These are phyloP conservation scores for Jordanella pulchra DNA, from an alignment of 2,797 vertebrate species.

Conservation along the genomic window DNA sequence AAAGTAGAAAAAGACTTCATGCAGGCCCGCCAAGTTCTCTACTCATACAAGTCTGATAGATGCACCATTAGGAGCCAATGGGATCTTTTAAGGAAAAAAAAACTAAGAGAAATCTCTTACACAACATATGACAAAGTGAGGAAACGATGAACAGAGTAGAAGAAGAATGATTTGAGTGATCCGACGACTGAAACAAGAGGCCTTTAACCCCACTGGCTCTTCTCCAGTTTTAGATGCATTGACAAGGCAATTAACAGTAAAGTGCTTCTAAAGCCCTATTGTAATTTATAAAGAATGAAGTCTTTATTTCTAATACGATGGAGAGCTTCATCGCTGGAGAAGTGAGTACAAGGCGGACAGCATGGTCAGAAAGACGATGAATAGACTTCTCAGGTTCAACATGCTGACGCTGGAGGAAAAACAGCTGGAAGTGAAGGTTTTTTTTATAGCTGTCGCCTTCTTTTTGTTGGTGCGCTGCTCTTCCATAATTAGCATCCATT, in stretches of 20 bases:
- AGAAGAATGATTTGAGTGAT: conserved; percentile 55
- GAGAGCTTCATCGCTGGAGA: conserved; percentile 40
- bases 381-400: conserved; percentile 71
- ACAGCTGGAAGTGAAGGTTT: conserved; percentile 73
- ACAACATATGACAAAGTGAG: conserved; percentile 59
- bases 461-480: neutral
- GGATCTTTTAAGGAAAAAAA: conserved; percentile 31
- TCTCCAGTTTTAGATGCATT: conserved; percentile 70
- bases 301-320: conserved; percentile 57
- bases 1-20: conserved; percentile 61
- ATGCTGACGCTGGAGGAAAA: conserved; percentile 48
- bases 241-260: conserved; percentile 75
- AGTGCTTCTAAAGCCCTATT: conserved; percentile 52
- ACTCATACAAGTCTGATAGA: conserved; percentile 45
- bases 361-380: conserved; percentile 66
- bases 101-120: conserved; percentile 43
- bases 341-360: conserved; percentile 43
- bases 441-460: conserved; percentile 17
- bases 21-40: conserved; percentile 54
- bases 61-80: conserved; percentile 34
- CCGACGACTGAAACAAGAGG: conserved; percentile 59
- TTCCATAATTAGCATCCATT: conserved; percentile 44
- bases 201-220: conserved; percentile 65
- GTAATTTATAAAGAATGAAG: conserved; percentile 69
- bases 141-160: conserved; percentile 60